phyloP scores from a whole-genome alignment of 2,113 vertebrate species.

The Lophochroa leadbeateri region DNA sequence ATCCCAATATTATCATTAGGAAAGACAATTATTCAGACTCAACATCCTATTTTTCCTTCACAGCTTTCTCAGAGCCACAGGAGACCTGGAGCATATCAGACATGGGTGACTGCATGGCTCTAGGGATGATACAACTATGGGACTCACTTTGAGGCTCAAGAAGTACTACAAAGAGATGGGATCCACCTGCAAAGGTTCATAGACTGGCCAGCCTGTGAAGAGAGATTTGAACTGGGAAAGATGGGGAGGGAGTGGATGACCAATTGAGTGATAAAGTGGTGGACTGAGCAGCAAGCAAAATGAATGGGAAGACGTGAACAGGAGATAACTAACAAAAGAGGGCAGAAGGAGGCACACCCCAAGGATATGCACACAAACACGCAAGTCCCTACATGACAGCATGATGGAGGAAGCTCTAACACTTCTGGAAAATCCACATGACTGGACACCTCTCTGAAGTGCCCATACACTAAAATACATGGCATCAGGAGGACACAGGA shows the following conservation, averaged over 20 bases:
- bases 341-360: background rate
- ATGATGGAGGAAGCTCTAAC: background rate
- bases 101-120: background rate
- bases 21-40: background rate
- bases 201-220: background rate
- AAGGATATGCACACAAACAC: background rate
- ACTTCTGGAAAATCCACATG: background rate
- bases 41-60: background rate
- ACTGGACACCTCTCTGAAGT: background rate
- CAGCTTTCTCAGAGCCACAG: background rate
- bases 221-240: background rate
- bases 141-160: background rate
- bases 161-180: background rate
- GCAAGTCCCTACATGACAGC: background rate
- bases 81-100: background rate
- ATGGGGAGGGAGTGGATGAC: background rate
- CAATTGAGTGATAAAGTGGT: background rate
- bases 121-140: background rate
- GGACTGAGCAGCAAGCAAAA: background rate
- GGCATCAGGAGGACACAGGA: background rate
- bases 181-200: background rate
- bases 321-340: background rate
- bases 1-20: background rate
- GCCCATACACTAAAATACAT: background rate
- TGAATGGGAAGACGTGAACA: background rate